Conservation (phyloP, 2,888 invertebrate species). For the Salpingus planirostris region DNA sequence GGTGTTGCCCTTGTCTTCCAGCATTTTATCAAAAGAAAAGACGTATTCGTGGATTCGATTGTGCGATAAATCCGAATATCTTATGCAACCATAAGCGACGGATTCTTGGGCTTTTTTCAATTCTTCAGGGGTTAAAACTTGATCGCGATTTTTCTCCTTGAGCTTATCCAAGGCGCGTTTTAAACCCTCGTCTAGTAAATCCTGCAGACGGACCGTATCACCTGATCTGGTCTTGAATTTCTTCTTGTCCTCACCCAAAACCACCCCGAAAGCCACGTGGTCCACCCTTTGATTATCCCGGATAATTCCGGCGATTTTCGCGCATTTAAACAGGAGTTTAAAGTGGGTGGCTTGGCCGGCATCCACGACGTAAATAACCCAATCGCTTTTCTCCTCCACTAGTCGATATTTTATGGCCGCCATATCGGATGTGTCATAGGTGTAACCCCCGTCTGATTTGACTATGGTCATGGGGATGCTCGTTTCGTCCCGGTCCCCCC, state of each 20-base stretch:
- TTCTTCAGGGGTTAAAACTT: conserved; percentile 73
- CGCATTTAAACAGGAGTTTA: conserved; percentile 68
- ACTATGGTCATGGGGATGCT: conserved; percentile 83
- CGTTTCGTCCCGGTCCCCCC: conserved; percentile 55
- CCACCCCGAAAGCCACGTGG: conserved; percentile 94
- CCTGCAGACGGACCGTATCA: conserved; percentile 75
- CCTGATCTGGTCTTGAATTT: conserved; percentile 98
- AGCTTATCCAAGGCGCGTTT: conserved; percentile 75
- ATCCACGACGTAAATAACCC: conserved; percentile 92
- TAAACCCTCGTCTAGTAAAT: conserved; percentile 87
- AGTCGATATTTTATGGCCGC: conserved; percentile 81
- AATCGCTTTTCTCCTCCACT: conserved; percentile 75
- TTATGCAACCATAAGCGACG: conserved; percentile 96
- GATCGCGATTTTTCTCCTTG: conserved; percentile 77
- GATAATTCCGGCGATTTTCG: conserved; percentile 62
- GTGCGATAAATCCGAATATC: conserved; percentile 94
- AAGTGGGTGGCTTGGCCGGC: conserved; percentile 80
- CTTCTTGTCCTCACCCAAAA: conserved; percentile 96
- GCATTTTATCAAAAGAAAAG: conserved; percentile 98
- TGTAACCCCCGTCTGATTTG: conserved; percentile 94
- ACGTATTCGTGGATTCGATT: conserved; percentile 91
- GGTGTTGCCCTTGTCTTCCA: conserved; percentile 98
- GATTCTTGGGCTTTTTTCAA: conserved; percentile 77
- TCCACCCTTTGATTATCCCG: conserved; percentile 65
- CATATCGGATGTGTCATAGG: conserved; percentile 98